These are phyloP conservation scores for Cosmia trapezina DNA, from an alignment of 2,888 invertebrate genomes.

Conservation along the genomic window DNA sequence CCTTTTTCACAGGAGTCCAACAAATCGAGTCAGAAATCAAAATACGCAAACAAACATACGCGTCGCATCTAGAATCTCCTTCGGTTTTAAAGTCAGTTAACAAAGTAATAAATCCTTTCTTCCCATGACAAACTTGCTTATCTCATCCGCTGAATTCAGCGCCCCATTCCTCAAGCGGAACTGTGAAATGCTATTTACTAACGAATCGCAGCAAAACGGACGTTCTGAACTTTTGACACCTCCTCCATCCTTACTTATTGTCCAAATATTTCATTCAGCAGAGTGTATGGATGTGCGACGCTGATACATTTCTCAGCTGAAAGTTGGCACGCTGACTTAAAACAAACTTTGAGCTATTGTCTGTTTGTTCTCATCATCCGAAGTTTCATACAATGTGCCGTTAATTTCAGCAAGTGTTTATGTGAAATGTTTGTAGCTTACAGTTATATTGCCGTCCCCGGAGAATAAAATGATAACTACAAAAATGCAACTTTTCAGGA, in stretches of 20 bases:
- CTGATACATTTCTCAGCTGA: conserved; percentile 65
- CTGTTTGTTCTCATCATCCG: conserved; percentile 36
- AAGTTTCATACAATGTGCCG: conserved; percentile 58
- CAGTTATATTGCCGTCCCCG: conserved; percentile 6
- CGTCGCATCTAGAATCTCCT: not conserved
- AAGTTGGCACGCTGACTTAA: conserved; percentile 65
- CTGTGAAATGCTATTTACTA: conserved; percentile 66
- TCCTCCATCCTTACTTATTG: conserved; percentile 64
- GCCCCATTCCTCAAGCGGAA: conserved; percentile 46
- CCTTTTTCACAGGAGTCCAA: not conserved
- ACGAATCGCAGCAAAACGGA: conserved; percentile 60
- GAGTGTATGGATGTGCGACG: conserved; percentile 64
- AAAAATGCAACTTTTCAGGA: too few species aligned
- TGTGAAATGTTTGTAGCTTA: conserved; percentile 35
- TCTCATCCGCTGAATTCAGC: conserved; percentile 34
- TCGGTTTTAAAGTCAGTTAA: conserved; percentile 21
- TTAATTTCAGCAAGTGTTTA: conserved; percentile 60
- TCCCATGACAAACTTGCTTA: conserved; percentile 23
- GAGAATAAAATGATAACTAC: too few species aligned
- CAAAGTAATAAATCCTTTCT: conserved; percentile 23
- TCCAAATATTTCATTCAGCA: conserved; percentile 70
- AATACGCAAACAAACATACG: conserved; percentile 6
- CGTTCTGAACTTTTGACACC: conserved; percentile 63
- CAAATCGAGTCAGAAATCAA: not conserved
- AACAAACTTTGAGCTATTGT: conserved; percentile 66